Percentiles rank a stretch among this genome's conserved stretches.
Evolutionary conservation across 1,140 invertebrate species (phyloP).

Genomic region (Drosophila biarmipes): DNA sequence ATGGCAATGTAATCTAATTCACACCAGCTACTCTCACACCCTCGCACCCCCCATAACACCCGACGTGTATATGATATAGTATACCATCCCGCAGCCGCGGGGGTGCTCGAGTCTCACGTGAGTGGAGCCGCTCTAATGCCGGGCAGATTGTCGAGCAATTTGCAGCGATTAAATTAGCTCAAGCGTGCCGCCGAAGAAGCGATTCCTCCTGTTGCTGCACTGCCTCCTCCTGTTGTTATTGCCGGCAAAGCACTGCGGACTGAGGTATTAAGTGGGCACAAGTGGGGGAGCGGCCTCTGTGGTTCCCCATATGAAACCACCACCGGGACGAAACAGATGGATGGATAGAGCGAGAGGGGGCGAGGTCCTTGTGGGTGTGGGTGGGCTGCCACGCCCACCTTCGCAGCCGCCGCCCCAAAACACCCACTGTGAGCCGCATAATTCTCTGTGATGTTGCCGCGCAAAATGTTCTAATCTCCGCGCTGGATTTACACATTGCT

Average conservation of each 20-base stretch:
- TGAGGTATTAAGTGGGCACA: conserved; percentile 51
- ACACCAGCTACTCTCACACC: conserved; percentile 39
- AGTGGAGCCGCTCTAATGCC: conserved; percentile 65
- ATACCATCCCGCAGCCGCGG: conserved; percentile 5
- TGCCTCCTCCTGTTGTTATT: conserved; percentile 29
- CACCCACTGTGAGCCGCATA: conserved; percentile 37
- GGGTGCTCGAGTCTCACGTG: conserved; percentile 65
- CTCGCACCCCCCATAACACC: neutral
- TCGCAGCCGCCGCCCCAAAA: conserved; percentile 37
- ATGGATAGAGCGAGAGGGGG: conserved; percentile 8
- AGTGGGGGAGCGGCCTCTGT: conserved; percentile 28
- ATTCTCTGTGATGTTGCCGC: conserved; percentile 59
- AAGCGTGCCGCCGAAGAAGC: conserved; percentile 71
- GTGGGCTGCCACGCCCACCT: conserved; percentile 70
- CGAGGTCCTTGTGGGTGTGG: conserved; percentile 61
- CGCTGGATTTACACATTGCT: conserved; percentile 61
- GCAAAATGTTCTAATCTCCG: conserved; percentile 75
- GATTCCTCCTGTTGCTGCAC: conserved; percentile 27
- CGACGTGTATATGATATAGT: too few relatives aligned
- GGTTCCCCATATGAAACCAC: conserved; percentile 70
- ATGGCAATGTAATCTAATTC: conserved; percentile 67
- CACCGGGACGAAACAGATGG: conserved; percentile 29
- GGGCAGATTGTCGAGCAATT: conserved; percentile 83
- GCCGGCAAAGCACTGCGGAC: conserved; percentile 39
- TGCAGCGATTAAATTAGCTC: conserved; percentile 84